phyloP scores from a whole-genome alignment of 2,797 vertebrate species.

The Schizothorax lantsangensis region DNA sequence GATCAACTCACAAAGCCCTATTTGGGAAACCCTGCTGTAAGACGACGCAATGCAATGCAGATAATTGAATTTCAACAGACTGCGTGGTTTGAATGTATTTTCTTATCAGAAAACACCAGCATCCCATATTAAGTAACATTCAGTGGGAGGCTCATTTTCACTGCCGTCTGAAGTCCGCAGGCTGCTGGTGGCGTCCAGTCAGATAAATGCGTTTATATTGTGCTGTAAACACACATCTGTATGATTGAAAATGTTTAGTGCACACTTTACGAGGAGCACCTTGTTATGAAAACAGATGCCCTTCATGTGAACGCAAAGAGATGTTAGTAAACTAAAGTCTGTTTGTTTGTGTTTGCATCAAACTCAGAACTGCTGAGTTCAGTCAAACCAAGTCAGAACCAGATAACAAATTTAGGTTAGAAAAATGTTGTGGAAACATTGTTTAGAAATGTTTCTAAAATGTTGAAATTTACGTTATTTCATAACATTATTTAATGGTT shows the following conservation, averaged over 20 bases:
- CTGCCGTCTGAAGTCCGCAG: not conserved
- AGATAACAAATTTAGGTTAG: not conserved
- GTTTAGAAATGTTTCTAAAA: no score
- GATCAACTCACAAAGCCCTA: not conserved
- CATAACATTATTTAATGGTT: no score
- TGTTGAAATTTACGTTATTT: no score
- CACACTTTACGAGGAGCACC: not conserved
- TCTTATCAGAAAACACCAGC: not conserved
- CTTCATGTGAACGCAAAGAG: not conserved
- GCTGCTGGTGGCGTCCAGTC: not conserved
- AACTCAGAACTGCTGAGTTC: not conserved
- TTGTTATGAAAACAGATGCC: slow-evolving; percentile 14
- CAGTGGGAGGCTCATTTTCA: not conserved
- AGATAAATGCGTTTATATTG: not conserved
- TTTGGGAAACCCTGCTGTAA: not conserved
- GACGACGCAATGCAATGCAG: not conserved
- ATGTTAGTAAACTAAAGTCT: slow-evolving; percentile 1
- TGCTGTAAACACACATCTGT: slow-evolving; percentile 20
- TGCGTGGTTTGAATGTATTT: not conserved
- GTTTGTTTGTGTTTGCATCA: slow-evolving; percentile 19
- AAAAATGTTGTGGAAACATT: no score
- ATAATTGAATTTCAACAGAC: not conserved
- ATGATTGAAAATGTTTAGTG: slow-evolving; percentile 18
- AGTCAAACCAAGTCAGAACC: slow-evolving; percentile 1
- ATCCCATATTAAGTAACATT: not conserved